phyloP scores from a whole-genome alignment of 2,113 vertebrate species.

The Actenoides hombroni region DNA sequence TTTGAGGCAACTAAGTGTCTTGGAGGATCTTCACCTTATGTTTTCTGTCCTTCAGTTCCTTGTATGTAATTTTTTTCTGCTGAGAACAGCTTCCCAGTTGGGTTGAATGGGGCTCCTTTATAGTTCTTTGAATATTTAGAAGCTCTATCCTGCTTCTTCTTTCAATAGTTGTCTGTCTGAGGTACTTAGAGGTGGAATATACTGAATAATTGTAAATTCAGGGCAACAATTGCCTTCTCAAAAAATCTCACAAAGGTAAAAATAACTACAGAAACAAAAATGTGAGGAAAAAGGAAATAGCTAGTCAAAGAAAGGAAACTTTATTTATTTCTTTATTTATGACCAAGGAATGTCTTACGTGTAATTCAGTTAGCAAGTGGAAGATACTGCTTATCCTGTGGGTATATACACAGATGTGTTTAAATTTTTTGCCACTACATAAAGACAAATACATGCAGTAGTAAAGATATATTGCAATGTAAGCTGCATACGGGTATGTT shows the following conservation, averaged over 20 bases:
- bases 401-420: not conserved
- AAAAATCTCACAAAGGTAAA: not conserved
- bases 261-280: not conserved
- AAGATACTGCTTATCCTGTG: not conserved
- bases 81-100: not conserved
- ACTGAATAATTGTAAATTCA: not conserved
- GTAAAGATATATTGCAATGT: not conserved
- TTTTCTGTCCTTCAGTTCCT: not conserved
- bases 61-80: not conserved
- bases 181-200: not conserved
- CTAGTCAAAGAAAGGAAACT: not conserved
- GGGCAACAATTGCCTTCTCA: not conserved
- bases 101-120: not conserved
- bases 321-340: not conserved
- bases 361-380: not conserved
- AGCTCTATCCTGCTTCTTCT: not conserved
- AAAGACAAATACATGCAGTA: not conserved
- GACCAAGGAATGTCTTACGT: not conserved
- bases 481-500: not conserved
- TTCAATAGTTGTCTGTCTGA: not conserved
- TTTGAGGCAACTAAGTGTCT: not conserved
- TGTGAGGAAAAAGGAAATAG: not conserved
- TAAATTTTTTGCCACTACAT: not conserved
- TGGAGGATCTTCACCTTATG: not conserved
- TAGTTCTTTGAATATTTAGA: not conserved